Conservation (phyloP, 2,888 invertebrate species). For the Pycnomerus fuliginosus region DNA sequence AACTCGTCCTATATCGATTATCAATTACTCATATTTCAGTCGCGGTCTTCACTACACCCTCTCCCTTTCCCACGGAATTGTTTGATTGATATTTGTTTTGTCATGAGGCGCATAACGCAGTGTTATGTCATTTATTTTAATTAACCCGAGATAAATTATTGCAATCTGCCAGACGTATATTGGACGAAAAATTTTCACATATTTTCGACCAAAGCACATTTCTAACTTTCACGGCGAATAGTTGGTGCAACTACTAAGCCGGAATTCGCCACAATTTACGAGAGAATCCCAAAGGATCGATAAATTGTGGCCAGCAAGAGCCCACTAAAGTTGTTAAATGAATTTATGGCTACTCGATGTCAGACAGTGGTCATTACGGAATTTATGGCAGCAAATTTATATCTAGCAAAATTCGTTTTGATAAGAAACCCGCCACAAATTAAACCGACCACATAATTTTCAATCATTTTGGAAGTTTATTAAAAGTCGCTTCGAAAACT, state of each 20-base stretch:
- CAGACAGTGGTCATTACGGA: conserved; percentile 52
- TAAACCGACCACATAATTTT: conserved; percentile 3
- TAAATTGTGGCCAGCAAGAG: conserved; percentile 53
- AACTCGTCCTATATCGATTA: conserved; percentile 48
- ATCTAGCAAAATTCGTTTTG: too few species aligned
- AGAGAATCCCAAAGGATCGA: conserved; percentile 43
- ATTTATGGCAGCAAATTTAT: conserved; percentile 44
- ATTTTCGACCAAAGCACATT: too few species aligned
- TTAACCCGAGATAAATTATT: too few species aligned
- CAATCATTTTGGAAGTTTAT: conserved; percentile 4
- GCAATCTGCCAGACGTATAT: too few species aligned
- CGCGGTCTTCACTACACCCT: conserved; percentile 35
- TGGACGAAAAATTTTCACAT: too few species aligned
- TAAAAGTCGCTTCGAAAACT: conserved; percentile 8
- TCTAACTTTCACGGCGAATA: too few species aligned
- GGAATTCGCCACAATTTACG: conserved; percentile 34
- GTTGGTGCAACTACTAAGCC: conserved; percentile 39
- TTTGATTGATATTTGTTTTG: conserved; percentile 41
- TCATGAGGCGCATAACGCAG: conserved; percentile 35
- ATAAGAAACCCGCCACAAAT: too few species aligned
- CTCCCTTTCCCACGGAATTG: conserved; percentile 29
- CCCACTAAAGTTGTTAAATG: conserved; percentile 54
- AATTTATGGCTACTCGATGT: conserved; percentile 53
- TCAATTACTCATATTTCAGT: conserved; percentile 51
- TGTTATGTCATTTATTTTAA: conserved; percentile 17